These are phyloP conservation scores for Syngnathoides biaculeatus DNA, from an alignment of 2,113 vertebrate species.

Conservation along the genomic window DNA sequence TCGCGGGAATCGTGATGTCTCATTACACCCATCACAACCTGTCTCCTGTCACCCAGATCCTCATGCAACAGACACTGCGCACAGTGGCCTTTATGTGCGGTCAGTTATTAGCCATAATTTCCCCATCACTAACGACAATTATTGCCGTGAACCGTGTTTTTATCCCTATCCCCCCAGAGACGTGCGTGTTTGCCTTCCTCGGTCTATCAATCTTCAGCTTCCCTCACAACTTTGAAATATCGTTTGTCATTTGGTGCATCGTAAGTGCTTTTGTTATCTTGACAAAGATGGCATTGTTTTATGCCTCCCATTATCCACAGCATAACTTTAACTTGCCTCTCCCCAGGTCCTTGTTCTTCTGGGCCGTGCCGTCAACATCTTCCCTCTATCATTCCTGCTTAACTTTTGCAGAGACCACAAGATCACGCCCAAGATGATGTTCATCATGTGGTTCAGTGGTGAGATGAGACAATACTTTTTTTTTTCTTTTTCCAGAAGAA, in stretches of 20 bases:
- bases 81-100: constrained; percentile 96
- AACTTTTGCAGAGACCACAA: constrained; percentile 99
- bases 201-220: constrained; percentile 99
- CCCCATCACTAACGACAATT: background rate
- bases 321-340: constrained; percentile 5
- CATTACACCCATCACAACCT: constrained; percentile 98
- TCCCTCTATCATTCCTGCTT: constrained; percentile 91
- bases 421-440: constrained; percentile 99
- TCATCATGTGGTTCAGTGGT: constrained; percentile 99
- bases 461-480: constrained; percentile 50
- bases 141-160: constrained; percentile 20
- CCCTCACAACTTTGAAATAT: constrained; percentile 97
- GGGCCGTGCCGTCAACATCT: constrained; percentile 94
- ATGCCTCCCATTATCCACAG: background rate
- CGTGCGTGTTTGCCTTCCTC: constrained; percentile 96
- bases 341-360: constrained; percentile 88
- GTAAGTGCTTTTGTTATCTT: constrained; percentile 73
- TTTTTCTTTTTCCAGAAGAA: background rate
- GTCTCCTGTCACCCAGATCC: constrained; percentile 96
- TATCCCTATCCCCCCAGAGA: constrained; percentile 78
- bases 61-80: constrained; percentile 97
- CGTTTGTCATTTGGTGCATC: constrained; percentile 99
- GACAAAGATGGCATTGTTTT: background rate
- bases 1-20: constrained; percentile 97
- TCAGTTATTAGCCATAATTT: constrained; percentile 70